Base-by-base conservation (phyloP, 2,888 invertebrate species). In the Pomacea canaliculata region DNA sequence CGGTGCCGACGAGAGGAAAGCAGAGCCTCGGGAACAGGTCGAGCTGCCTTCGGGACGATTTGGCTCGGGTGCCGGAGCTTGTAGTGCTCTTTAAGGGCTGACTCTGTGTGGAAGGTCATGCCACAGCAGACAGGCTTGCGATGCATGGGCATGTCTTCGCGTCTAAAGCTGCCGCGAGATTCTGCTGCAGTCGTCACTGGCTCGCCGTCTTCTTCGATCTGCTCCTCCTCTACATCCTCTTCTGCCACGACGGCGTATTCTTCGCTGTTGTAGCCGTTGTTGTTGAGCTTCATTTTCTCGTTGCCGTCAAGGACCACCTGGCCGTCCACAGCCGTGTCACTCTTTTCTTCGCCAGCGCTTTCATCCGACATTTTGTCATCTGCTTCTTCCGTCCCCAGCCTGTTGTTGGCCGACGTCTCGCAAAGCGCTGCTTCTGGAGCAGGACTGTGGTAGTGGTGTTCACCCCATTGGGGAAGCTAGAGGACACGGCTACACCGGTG, bases 1-100 rank as follows among this genome's bases (percentile, higher is more conserved):
- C 96, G 93, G 83, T 94, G 94, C 81, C 95, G 95, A 83, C 94
- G 93, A 18, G 95, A 95, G 79, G 94, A 94, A 91, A 96, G 96
- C 70, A 95, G 94, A 84, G 95, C 94, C 71, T 94, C 94, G 91
- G 96, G 95, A 19, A 95, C 95, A 77, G 93, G 93, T 13, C 27
- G 37, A 19, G 71, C 37, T 51, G 74, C 71, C 49, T 68, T 70
- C n/a, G 77, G 60, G 85, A 94, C 94, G 91, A 95, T 93, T 77
- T 95, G 94, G 81, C 90, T 89, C 77, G 93, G 93, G 88, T 95
- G 95, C 71, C 93, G 91, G 80, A 92, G 93, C 90, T 95, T 94
- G 91, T 94, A 95, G 91, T 95, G 95, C 82, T 94, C 93, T 89
- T 94, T 94, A 80, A 95, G 91, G 71, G 93, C 73, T 19, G 70